Conservation (phyloP, 2,797 vertebrate genomes). For the Brachyalestes nurse region DNA sequence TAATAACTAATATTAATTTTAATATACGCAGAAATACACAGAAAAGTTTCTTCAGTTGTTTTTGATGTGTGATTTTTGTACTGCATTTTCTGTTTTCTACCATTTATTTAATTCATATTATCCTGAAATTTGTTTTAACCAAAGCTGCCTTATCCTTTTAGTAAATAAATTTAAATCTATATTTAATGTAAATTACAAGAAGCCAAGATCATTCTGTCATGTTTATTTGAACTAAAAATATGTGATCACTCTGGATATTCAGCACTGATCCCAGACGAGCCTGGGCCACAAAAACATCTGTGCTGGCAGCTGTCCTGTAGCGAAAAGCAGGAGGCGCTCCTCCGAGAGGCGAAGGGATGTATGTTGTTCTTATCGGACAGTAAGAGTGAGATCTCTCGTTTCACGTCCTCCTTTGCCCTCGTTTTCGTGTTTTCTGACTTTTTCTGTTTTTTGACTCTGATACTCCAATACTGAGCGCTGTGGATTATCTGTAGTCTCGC, state of each 20-base stretch:
- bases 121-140: not conserved
- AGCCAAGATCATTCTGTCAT: not conserved
- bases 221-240: not conserved
- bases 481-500: constrained; percentile 39
- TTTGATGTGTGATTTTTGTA: no score
- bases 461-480: constrained; percentile 18
- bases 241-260: not conserved
- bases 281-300: constrained; percentile 20
- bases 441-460: no score
- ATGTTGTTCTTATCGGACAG: constrained; percentile 23
- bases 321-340: not conserved
- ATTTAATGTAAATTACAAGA: not conserved
- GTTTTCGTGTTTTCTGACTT: not conserved
- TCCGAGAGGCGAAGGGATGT: not conserved
- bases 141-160: not conserved
- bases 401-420: constrained; percentile 3
- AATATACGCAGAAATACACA: no score
- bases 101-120: not conserved
- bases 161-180: not conserved
- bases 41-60: no score
- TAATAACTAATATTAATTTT: no score
- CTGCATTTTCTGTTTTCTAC: not conserved
- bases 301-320: constrained; percentile 25
- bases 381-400: not conserved
- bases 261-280: not conserved